Base-by-base conservation (phyloP, 2,797 vertebrate species). In the Odontamblyopus lacepedii region DNA sequence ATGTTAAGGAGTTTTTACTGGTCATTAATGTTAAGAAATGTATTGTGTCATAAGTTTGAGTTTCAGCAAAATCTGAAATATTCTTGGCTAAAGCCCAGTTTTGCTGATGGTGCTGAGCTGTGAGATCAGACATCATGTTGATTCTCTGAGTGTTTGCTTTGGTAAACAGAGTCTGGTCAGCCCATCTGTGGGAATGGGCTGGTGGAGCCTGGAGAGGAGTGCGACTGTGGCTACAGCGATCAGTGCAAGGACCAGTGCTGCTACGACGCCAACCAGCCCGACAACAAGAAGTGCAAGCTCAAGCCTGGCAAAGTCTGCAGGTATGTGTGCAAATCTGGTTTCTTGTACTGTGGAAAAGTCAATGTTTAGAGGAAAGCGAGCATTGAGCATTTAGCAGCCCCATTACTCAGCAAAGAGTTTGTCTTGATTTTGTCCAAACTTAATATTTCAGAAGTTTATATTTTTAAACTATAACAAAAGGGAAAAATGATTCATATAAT, bases 151-250 rank as follows among this genome's bases (percentile, higher is more conserved):
- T 66, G 6, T 64, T 26, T 72, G 27, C 64, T 73, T 44, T 8
- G 26, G 6, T 51, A 56, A 57, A 62, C 87, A 98, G 97, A 98
- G 87, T 98, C 97, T 62, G 98, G 98, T 48, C 97, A 99, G 82
- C 98, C 98, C 63, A 99, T 99, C 86, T 99, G 98, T 86, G 98
- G 98, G 6, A 99, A 99, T 27, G 98, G 97, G n/a, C 91, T 99
- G 87, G 98, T 99, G 60, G 98, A 99, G 84, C 93, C 94, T 27
- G 97, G 97, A 29, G 98, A 99, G 81, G 91, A 99, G 83, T 99
- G 98, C 67, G 98, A 99, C 77, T 99, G 98, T 72, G 98, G 98
- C 27, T 99, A 99, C 89, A 97, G 94, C 6, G 98, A 99, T 82
- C 98, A 99, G 81, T 99, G 98, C 88, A 96, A 91, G 78, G 98